Base-by-base conservation (phyloP, 2,797 vertebrate species). In the Alca torda region DNA sequence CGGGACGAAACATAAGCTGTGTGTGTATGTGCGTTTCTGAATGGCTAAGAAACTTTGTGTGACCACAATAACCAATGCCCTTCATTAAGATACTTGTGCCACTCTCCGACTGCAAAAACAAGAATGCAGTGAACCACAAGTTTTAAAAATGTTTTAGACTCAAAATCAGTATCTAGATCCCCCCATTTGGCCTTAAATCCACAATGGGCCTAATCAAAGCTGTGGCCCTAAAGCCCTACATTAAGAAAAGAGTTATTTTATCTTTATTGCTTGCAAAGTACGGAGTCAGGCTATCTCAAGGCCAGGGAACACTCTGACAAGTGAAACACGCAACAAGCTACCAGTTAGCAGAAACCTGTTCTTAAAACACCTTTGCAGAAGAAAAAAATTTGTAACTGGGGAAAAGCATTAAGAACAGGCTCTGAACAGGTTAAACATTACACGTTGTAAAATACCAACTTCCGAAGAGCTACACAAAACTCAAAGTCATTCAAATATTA, bases 1-100 rank as follows among this genome's bases (percentile, higher is more conserved):
- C 45, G 53, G 63, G 25, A 70, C 30, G 65, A 53, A 56, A 45
- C 1, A 0, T 6, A 26, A 51, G 18, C 15, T 53, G 7, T 8
- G 31, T 13, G 4, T 30, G 6, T 6, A 9, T 1, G 13, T 14
- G 16, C 5, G 0, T 26, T 53, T 64, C 45, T 72, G 57, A 70
- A 81, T 0, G 3, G 35, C 18, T 15, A 26, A 54, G 39, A 61
- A 46, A 28, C 39, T 59, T 45, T 0, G 0, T 28, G 64, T 1
- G 7, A 56, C 23, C 14, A 50, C 59, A 72, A 31, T 18, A 48
- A 77, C 9, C 20, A 35, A 8, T 5, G 37, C 6, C 50, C 23
- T 53, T 86, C 33, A 26, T 46, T 43, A 61, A 0, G 0, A 61
- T 18, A 45, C 10, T 51, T 3, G 41, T 35, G 5, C 4, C 20